A percentile compares a stretch with the other conserved stretches of the same genome.
phyloP scores from a whole-genome alignment of 2,888 invertebrate species.

The Drosophila cognata region DNA sequence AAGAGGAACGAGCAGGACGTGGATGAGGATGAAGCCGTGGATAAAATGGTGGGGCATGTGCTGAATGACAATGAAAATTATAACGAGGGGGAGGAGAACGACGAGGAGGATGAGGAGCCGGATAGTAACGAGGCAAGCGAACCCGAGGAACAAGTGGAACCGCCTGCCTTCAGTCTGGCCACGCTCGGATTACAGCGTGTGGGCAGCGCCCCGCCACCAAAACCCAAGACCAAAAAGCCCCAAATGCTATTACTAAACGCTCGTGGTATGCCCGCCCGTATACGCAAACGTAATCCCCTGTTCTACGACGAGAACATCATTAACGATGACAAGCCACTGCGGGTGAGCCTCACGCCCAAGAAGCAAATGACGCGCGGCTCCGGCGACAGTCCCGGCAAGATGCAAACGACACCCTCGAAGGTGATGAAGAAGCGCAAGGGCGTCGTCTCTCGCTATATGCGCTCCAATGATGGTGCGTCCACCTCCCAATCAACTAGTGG shows the following conservation, averaged over 20 bases:
- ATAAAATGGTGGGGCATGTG: slow-evolving; percentile 19
- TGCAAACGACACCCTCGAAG: slow-evolving; percentile 85
- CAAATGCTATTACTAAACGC: slow-evolving; percentile 93
- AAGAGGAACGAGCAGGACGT: slow-evolving; percentile 35
- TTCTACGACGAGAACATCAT: slow-evolving; percentile 96
- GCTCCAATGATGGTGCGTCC: slow-evolving; percentile 65
- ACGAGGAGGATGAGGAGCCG: slow-evolving; percentile 35
- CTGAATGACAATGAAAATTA: slow-evolving; percentile 21
- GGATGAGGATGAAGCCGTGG: slow-evolving; percentile 9
- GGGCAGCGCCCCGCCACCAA: slow-evolving; percentile 90
- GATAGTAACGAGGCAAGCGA: slow-evolving; percentile 67
- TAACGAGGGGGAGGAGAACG: slow-evolving; percentile 11
- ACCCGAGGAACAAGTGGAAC: slow-evolving; percentile 89
- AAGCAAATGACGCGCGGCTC: slow-evolving; percentile 59
- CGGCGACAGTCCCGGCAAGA: slow-evolving; percentile 46
- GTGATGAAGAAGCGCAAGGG: slow-evolving; percentile 85
- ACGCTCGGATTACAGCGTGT: slow-evolving; percentile 93
- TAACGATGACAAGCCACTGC: slow-evolving; percentile 91
- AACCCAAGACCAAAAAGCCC: slow-evolving; percentile 88
- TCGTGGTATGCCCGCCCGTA: slow-evolving; percentile 95
- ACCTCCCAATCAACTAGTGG: slow-evolving; percentile 23
- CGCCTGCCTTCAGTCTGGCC: slow-evolving; percentile 91
- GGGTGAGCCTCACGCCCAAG: slow-evolving; percentile 86
- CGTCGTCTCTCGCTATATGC: slow-evolving; percentile 84
- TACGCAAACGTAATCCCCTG: slow-evolving; percentile 94